Percentiles rank a stretch among this genome's conserved stretches.
These are phyloP conservation scores for Rhynchomys soricoides DNA, from an alignment of 2,113 vertebrate species.

Conservation along the genomic window DNA sequence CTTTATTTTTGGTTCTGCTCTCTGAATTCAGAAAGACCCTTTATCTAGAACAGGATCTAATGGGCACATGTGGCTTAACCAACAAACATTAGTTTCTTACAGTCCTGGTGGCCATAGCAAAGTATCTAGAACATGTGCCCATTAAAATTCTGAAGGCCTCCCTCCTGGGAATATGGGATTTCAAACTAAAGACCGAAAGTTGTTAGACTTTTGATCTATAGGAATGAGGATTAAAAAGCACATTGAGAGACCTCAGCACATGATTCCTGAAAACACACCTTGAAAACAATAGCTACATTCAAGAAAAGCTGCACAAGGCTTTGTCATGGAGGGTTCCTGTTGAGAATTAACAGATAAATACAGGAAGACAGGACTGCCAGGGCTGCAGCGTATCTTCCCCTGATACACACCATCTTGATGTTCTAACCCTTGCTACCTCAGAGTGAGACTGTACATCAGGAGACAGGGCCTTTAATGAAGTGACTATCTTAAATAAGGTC, in stretches of 20 bases:
- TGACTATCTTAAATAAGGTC: constrained; percentile 11
- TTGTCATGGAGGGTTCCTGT: background rate
- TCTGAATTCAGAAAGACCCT: constrained; percentile 58
- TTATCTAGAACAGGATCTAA: constrained; percentile 60
- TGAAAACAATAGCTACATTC: constrained; percentile 61
- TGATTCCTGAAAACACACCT: constrained; percentile 54
- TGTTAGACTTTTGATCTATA: constrained; percentile 63
- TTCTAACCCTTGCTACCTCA: background rate
- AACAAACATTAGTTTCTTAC: no score
- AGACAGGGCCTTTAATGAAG: background rate
- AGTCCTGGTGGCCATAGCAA: no score
- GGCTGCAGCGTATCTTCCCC: background rate
- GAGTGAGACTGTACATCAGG: background rate
- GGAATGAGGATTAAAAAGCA: constrained; percentile 57
- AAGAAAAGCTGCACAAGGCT: background rate
- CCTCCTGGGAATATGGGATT: constrained; percentile 65
- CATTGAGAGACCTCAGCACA: constrained; percentile 26
- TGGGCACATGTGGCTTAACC: no score
- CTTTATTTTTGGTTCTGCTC: constrained; percentile 67
- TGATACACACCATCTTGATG: background rate
- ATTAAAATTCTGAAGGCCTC: constrained; percentile 66
- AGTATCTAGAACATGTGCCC: background rate
- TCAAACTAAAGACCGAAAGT: constrained; percentile 72
- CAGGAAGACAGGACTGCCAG: background rate
- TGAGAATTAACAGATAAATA: constrained; percentile 38